Evolutionary conservation across 2,113 vertebrate genomes (phyloP).

Genomic region (Oryctolagus cuniculus): DNA sequence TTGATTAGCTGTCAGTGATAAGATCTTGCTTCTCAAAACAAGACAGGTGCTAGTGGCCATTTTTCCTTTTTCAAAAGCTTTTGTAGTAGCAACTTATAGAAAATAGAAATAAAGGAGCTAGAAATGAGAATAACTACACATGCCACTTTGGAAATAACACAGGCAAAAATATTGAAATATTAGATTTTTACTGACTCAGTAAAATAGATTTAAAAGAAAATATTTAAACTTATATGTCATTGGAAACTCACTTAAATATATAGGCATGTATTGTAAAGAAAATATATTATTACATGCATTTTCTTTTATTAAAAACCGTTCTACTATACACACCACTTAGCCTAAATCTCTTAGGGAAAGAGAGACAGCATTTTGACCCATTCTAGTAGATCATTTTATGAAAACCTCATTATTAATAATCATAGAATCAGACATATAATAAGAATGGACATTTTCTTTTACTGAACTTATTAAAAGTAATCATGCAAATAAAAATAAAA

Average conservation of each 20-base stretch:
- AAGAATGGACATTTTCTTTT: not conserved
- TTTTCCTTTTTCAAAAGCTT: conserved; percentile 75
- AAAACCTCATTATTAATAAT: not conserved
- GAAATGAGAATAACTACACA: conserved; percentile 60
- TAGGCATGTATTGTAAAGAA: not conserved
- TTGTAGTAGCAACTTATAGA: conserved; percentile 65
- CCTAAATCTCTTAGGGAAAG: not conserved
- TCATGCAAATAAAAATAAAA: not conserved
- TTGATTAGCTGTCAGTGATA: conserved; percentile 87
- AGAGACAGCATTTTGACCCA: not conserved
- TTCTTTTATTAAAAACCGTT: not conserved
- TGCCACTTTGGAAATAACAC: conserved; percentile 32
- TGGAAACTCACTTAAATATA: not conserved
- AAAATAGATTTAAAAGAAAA: conserved; percentile 30
- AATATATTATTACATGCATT: not conserved
- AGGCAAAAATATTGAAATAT: conserved; percentile 34
- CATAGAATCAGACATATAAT: not conserved
- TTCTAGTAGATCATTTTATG: not conserved
- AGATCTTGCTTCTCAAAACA: conserved; percentile 82
- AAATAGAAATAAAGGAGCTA: conserved; percentile 70
- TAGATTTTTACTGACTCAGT: conserved; percentile 46
- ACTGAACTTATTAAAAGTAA: not conserved
- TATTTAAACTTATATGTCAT: not conserved
- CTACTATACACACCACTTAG: not conserved
- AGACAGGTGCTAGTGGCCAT: conserved; percentile 79